phyloP scores from a whole-genome alignment of 2,888 invertebrate species.

The Andricus quercusramuli region DNA sequence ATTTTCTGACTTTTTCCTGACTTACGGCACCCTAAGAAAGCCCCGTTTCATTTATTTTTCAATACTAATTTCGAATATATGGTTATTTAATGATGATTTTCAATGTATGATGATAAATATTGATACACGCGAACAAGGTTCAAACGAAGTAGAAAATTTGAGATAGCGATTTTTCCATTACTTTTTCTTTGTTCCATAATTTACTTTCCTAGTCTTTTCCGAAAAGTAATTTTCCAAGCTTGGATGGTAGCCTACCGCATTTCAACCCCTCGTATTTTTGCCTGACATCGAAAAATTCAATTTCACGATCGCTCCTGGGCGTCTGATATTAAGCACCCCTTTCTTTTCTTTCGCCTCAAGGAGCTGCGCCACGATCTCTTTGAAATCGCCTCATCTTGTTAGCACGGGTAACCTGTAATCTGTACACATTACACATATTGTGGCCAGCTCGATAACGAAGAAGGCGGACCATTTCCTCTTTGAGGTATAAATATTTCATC shows the following conservation, averaged over 20 bases:
- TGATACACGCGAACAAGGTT: neutral
- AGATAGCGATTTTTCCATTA: neutral
- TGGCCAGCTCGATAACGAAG: constrained; percentile 3
- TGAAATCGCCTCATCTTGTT: constrained; percentile 57
- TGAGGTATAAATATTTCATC: constrained; percentile 5
- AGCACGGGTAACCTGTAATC: constrained; percentile 61
- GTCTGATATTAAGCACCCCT: constrained; percentile 11
- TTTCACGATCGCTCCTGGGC: constrained; percentile 4
- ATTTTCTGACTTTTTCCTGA: too few relatives aligned
- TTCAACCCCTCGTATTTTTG: constrained; percentile 1
- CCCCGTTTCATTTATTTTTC: too few relatives aligned
- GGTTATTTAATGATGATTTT: too few relatives aligned
- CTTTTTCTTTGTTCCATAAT: neutral
- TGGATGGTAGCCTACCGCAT: neutral
- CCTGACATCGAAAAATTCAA: neutral
- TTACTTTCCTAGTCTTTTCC: neutral
- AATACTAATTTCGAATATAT: too few relatives aligned
- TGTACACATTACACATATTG: constrained; percentile 42
- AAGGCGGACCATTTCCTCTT: constrained; percentile 1
- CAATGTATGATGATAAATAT: too few relatives aligned
- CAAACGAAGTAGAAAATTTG: neutral
- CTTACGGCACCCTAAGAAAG: too few relatives aligned
- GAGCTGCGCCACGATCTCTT: constrained; percentile 43
- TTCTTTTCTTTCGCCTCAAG: constrained; percentile 10
- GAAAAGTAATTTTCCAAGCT: neutral